Conservation (phyloP, 2,113 vertebrate genomes). For the Onychorhynchus coronatus region DNA sequence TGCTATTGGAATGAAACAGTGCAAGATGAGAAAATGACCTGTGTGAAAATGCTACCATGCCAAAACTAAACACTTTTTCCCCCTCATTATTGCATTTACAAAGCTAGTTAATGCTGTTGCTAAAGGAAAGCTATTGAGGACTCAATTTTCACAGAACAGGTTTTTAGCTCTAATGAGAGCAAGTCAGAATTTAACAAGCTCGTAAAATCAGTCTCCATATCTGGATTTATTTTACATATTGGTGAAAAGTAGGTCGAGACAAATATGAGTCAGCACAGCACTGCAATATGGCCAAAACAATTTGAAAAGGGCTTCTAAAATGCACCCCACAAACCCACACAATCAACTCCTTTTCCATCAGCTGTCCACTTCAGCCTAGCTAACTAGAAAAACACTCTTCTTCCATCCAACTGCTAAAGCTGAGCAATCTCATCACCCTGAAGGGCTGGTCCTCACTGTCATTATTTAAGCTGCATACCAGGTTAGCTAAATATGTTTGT, state of each 20-base stretch:
- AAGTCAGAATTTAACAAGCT: constrained; percentile 12
- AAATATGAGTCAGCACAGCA: constrained; percentile 44
- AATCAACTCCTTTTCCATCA: neutral
- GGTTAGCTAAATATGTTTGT: neutral
- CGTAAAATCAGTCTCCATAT: neutral
- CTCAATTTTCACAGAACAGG: neutral
- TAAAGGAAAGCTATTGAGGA: neutral
- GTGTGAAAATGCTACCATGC: neutral
- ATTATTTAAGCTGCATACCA: neutral
- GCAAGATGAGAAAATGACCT: neutral
- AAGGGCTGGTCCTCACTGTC: neutral
- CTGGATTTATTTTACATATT: constrained; percentile 22
- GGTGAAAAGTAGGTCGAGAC: constrained; percentile 33
- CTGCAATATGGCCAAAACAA: neutral
- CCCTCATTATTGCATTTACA: neutral
- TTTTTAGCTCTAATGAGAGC: neutral
- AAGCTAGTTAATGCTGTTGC: neutral
- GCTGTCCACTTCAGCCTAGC: neutral
- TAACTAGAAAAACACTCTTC: neutral
- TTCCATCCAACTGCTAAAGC: neutral
- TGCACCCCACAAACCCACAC: neutral
- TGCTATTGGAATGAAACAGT: neutral
- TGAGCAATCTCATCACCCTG: neutral
- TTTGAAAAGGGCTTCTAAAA: constrained; percentile 6
- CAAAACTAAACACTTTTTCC: neutral